A percentile compares a stretch with the other conserved stretches of the same genome.
Conservation (phyloP, 2,113 vertebrate species). For the Vanacampus margaritifer region DNA sequence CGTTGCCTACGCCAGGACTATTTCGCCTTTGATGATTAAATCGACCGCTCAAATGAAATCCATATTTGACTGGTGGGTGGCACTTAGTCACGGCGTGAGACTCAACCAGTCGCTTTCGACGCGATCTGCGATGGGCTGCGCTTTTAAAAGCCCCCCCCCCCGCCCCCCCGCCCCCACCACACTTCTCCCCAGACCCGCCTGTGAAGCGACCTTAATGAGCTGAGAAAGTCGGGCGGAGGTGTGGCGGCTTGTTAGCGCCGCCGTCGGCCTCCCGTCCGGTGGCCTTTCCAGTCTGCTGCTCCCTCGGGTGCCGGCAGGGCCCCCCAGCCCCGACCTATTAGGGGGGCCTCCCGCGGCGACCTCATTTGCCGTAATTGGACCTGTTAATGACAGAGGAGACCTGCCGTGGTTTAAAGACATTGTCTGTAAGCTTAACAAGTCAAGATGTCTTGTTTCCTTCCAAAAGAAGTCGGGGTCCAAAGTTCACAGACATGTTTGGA, state of each 20-base stretch:
- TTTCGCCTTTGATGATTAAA: background rate
- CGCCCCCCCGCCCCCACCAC: background rate
- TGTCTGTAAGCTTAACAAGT: slow-evolving; percentile 27
- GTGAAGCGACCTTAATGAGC: slow-evolving; percentile 69
- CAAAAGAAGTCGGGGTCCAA: slow-evolving; percentile 32
- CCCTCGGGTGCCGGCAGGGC: slow-evolving; percentile 39
- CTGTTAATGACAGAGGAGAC: slow-evolving; percentile 59
- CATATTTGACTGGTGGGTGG: slow-evolving; percentile 6
- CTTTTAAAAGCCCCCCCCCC: background rate
- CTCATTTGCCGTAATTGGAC: slow-evolving; percentile 48
- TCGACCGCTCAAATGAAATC: background rate
- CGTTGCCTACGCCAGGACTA: too few relatives aligned
- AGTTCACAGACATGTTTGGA: slow-evolving; percentile 64
- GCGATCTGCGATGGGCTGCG: slow-evolving; percentile 51
- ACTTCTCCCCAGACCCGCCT: slow-evolving; percentile 48
- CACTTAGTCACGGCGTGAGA: slow-evolving; percentile 18
- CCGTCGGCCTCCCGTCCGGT: slow-evolving; percentile 28
- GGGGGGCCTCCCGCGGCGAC: slow-evolving; percentile 34
- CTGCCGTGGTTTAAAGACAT: slow-evolving; percentile 32
- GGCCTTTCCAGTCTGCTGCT: slow-evolving; percentile 41
- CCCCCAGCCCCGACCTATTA: slow-evolving; percentile 33
- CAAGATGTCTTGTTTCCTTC: slow-evolving; percentile 38
- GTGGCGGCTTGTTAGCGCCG: slow-evolving; percentile 59
- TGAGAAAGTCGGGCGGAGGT: slow-evolving; percentile 61
- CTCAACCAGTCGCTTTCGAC: slow-evolving; percentile 43